A percentile compares a stretch with the other conserved stretches of the same genome.
phyloP scores from a whole-genome alignment of 2,888 invertebrate species.

The Petrolisthes manimaculis region DNA sequence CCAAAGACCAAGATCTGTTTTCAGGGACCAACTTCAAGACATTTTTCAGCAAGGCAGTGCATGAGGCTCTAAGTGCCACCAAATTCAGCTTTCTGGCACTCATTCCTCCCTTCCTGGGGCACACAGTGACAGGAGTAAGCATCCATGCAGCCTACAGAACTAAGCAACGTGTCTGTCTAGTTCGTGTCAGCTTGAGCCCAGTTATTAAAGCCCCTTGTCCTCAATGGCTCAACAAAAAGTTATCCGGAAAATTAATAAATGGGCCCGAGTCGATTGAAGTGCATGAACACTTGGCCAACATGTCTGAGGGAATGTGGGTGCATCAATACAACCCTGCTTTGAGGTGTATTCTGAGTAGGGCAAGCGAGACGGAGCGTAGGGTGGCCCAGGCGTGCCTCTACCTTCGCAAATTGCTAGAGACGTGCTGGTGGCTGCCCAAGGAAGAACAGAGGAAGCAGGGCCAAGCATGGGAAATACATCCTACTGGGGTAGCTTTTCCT shows the following conservation, averaged over 20 bases:
- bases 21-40: conserved; percentile 28
- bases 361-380: conserved; percentile 24
- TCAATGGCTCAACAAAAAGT: conserved; percentile 3
- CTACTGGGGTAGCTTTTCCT: conserved; percentile 36
- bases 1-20: conserved; percentile 33
- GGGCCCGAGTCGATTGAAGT: neutral
- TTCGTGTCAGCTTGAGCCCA: conserved; percentile 34
- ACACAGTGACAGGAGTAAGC: conserved; percentile 34
- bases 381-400: conserved; percentile 41
- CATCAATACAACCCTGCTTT: conserved; percentile 23
- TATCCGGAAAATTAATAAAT: conserved; percentile 11
- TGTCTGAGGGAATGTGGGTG: conserved; percentile 33
- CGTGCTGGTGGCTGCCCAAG: conserved; percentile 53
- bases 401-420: conserved; percentile 37
- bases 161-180: conserved; percentile 5
- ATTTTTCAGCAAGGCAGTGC: conserved; percentile 39
- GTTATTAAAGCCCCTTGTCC: conserved; percentile 41
- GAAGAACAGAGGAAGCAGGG: conserved; percentile 30
- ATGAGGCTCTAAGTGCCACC: conserved; percentile 35
- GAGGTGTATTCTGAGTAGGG: conserved; percentile 19
- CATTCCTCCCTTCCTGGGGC: conserved; percentile 44
- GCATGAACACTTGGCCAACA: conserved; percentile 39
- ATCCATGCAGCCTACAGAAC: conserved; percentile 23
- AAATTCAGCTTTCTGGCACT: conserved; percentile 34
- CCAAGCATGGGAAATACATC: conserved; percentile 23